Evolutionary conservation across 2,113 vertebrate species (phyloP), one percentile per base, ranked within the genome.

Genomic region (Oxyruncus cristatus): DNA sequence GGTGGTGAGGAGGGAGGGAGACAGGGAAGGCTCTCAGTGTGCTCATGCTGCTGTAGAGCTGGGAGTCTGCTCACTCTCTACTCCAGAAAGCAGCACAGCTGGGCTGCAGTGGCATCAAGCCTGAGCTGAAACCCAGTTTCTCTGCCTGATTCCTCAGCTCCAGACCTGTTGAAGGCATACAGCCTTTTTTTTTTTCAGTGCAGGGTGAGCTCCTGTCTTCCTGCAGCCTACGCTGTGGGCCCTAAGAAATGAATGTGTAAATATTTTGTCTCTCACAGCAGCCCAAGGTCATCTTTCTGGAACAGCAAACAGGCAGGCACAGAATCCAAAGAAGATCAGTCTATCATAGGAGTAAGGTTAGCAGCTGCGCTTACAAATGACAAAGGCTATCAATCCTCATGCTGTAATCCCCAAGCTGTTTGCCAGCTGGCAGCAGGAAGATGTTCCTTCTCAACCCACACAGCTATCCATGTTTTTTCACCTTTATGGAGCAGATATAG

Each of bases 361-460:
- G 95, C 95, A 95, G 96, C 95, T 96, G 96, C 96, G 95, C 95
- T 94, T 95, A 95, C 62, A 95, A 97, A 97, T 94, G 96, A 96
- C 95, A 97, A 96, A 97, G 96, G 95, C 95, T 96, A 97, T 97
- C 94, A 97, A 97, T 97, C 95, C 93, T 97, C 89, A 88, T 96
- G 93, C 93, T 96, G 95, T 96, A 95, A 96, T 96, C 95, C 92
- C 93, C 95, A 97, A 95, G 92, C 95, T 95, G 93, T 93, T 96
- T 96, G 95, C 95, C 96, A 97, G 96, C 95, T 96, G 95, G 95
- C 95, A 97, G 92, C 90, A 84, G 90, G 88, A 95, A 95, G 90
- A 92, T 95, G 95, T 89, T 93, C 85, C 94, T 3, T 75, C 72
- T 96, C 95, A 86, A 92, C 85, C 68, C 75, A 83, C 92, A 83